A percentile compares a stretch with the other conserved stretches of the same genome.
phyloP scores from a whole-genome alignment of 1,140 invertebrate species.

The Plectus sambesii region DNA sequence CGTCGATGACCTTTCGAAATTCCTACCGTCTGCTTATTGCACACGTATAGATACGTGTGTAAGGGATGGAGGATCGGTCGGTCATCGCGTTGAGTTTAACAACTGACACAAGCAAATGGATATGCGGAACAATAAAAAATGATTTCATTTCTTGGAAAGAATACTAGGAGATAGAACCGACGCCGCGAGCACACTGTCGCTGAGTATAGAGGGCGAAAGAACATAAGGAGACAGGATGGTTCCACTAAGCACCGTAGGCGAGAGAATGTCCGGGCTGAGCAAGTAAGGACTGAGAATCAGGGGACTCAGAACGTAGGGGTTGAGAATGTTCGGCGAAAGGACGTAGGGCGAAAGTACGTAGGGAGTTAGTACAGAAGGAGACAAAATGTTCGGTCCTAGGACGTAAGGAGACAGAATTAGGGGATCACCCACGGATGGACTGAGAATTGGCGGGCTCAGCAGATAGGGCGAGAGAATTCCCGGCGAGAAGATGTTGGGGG shows the following conservation, averaged over 20 bases:
- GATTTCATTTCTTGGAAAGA: no score
- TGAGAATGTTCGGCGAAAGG: conserved; percentile 26
- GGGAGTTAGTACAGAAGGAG: conserved; percentile 26
- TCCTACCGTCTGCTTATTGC: no score
- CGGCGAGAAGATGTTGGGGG: conserved; percentile 17
- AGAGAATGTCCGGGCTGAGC: conserved; percentile 25
- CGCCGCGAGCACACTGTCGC: conserved; percentile 20
- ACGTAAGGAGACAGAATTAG: conserved; percentile 29
- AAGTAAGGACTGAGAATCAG: conserved; percentile 25
- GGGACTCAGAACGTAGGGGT: conserved; percentile 28
- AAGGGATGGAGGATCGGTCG: no score
- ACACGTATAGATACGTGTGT: no score
- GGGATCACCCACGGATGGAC: conserved; percentile 23
- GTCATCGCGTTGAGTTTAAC: no score
- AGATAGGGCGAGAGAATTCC: conserved; percentile 12
- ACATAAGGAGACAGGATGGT: conserved; percentile 22
- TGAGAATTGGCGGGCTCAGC: conserved; percentile 21
- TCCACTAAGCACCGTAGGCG: conserved; percentile 24
- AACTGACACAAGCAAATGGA: no score
- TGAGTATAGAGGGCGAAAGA: conserved; percentile 24
- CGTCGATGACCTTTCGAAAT: no score
- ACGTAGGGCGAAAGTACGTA: conserved; percentile 29
- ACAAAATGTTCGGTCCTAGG: conserved; percentile 26
- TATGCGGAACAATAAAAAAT: no score
- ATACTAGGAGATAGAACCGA: conserved; percentile 21